Conservation (phyloP, 2,888 invertebrate species). For the Macropis europaea region DNA sequence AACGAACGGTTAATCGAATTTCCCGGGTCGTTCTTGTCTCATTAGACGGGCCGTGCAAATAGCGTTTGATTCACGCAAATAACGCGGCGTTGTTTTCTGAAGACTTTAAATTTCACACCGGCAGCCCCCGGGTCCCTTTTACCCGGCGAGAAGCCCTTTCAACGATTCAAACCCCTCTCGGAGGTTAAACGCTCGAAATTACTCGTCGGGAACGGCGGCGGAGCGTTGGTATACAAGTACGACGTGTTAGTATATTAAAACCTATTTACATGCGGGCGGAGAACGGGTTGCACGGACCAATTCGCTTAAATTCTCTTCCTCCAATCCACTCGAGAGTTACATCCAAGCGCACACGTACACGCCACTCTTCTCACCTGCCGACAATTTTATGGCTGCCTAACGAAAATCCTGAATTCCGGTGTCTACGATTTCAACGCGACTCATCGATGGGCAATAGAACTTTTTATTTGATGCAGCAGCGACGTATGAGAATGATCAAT, state of each 20-base stretch:
- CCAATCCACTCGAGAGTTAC: constrained; percentile 54
- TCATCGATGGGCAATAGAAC: too few relatives aligned
- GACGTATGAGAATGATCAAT: too few relatives aligned
- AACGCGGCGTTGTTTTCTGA: constrained; percentile 38
- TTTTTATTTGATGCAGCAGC: too few relatives aligned
- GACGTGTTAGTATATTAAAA: constrained; percentile 68
- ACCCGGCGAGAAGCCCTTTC: constrained; percentile 46
- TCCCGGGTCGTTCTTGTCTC: constrained; percentile 6
- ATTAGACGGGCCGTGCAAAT: constrained; percentile 16
- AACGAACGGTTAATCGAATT: too few relatives aligned
- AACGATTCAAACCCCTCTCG: constrained; percentile 45
- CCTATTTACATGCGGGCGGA: constrained; percentile 62
- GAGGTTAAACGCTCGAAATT: constrained; percentile 70
- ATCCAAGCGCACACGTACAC: too few relatives aligned
- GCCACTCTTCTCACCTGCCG: too few relatives aligned
- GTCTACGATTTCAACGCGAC: too few relatives aligned
- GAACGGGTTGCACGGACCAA: constrained; percentile 52
- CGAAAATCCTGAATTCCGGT: too few relatives aligned
- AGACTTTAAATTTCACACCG: constrained; percentile 43
- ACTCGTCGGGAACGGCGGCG: constrained; percentile 63
- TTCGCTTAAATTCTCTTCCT: constrained; percentile 67
- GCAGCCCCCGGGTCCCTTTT: constrained; percentile 11
- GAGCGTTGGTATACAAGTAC: constrained; percentile 56
- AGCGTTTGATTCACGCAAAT: constrained; percentile 38
- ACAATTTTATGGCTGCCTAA: too few relatives aligned